A percentile compares a stretch with the other conserved stretches of the same genome.
Conservation (phyloP, 2,113 vertebrate genomes). For the Rhinopomastus cyanomelas region DNA sequence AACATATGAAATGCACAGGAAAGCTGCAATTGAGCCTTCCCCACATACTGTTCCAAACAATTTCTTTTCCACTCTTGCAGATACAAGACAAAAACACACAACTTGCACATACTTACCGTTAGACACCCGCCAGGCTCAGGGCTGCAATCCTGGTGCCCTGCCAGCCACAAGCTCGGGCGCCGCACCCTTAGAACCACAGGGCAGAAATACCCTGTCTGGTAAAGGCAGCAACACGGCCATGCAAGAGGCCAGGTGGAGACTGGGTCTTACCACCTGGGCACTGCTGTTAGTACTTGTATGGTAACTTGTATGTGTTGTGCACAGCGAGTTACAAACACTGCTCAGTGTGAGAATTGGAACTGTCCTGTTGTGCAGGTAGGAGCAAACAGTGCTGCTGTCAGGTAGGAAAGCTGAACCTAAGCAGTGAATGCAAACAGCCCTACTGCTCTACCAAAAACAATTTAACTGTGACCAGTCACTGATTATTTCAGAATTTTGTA, state of each 20-base stretch:
- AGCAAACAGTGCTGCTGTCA: neutral
- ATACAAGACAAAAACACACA: neutral
- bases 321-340: neutral
- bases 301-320: neutral
- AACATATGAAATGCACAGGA: neutral
- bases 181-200: neutral
- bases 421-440: neutral
- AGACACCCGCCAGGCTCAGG: neutral
- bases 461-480: neutral
- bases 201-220: fast-evolving
- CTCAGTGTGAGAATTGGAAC: neutral
- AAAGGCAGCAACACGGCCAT: fast-evolving
- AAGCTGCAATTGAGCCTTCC: neutral
- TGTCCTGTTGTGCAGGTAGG: neutral
- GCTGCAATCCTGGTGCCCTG: neutral
- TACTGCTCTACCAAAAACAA: neutral
- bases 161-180: neutral
- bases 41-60: too few species aligned
- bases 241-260: neutral
- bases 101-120: neutral
- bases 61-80: neutral
- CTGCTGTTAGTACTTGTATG: neutral
- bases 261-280: neutral
- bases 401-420: neutral
- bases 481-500: neutral